phyloP scores from a whole-genome alignment of 35 echinoderm and acorn worm genomes.

The Apostichopus parvimensis region DNA sequence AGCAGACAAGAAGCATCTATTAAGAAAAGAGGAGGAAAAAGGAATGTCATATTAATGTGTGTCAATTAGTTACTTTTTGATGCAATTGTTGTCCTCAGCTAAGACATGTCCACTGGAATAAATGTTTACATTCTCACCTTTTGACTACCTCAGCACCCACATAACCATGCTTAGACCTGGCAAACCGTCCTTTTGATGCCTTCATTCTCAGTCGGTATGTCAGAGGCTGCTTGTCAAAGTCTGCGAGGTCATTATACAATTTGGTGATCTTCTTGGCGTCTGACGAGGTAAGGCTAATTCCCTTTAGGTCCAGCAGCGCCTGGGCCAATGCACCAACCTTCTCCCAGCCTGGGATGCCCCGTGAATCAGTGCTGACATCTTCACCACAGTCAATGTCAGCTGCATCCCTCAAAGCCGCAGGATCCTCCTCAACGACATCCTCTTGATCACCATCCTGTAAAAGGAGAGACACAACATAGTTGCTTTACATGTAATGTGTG shows the following conservation, averaged over 20 bases:
- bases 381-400: not conserved
- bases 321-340: not conserved
- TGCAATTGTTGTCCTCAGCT: no score
- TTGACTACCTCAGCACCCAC: conserved; percentile 1
- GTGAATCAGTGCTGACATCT: not conserved
- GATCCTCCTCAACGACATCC: not conserved
- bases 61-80: not conserved
- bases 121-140: not conserved
- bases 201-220: not conserved
- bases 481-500: not conserved
- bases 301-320: not conserved
- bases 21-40: not conserved
- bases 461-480: not conserved
- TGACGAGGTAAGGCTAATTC: not conserved
- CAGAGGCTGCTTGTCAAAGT: conserved; percentile 20
- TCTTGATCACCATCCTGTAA: not conserved
- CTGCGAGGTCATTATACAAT: not conserved
- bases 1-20: conserved; percentile 33
- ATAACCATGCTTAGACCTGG: not conserved
- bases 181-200: not conserved
- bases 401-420: not conserved
- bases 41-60: not conserved
- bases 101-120: no score
- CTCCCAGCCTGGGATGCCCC: conserved; percentile 24
- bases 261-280: not conserved